Evolutionary conservation across 2,113 vertebrate genomes (phyloP), one percentile per base, ranked within the genome.

Genomic region (Solea solea): DNA sequence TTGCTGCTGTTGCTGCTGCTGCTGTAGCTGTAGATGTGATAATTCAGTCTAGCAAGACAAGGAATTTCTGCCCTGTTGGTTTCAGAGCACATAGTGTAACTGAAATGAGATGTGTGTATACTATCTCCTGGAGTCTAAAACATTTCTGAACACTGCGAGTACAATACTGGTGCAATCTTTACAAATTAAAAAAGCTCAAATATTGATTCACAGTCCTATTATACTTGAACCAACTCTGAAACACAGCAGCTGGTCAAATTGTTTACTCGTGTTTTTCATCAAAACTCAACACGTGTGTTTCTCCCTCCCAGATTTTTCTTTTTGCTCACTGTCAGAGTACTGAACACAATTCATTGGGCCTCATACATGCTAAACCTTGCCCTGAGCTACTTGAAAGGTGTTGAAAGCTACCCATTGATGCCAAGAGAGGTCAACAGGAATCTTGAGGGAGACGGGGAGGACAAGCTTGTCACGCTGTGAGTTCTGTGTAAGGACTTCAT

Each of bases 361-460:
- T 65, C 62, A 57, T 63, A 55, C 42, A 57, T 58, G 25, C 48
- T 52, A 64, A 34, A 70, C 60, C 34, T 80, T 64, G 68, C 82
- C 76, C 71, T 21, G 52, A 74, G 78, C 74, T 69, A 67, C 81
- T 77, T 76, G 67, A 25, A 59, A 64, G 73, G 74, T 81, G 69
- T 61, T 45, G 61, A 57, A 28, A 16, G 51, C 66, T 42, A 40
- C 42, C 63, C 39, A 40, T 7, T 79, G 63, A 82, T 60, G 66
- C 69, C 53, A 63, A 81, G 34, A 49, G 12, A 78, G 62, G 67
- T 50, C 54, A 74, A 82, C 67, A 79, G 44, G 75, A 80, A 62
- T 72, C 21, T 74, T 45, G 2, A 54, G 72, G 57, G 55, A 72
- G 44, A 68, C 55, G n/a, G 10, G 50, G n/a, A 44, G 39, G 34